These are phyloP conservation scores for Myioborus melanocephalus DNA, from an alignment of 2,797 vertebrate genomes.

Conservation along the genomic window DNA sequence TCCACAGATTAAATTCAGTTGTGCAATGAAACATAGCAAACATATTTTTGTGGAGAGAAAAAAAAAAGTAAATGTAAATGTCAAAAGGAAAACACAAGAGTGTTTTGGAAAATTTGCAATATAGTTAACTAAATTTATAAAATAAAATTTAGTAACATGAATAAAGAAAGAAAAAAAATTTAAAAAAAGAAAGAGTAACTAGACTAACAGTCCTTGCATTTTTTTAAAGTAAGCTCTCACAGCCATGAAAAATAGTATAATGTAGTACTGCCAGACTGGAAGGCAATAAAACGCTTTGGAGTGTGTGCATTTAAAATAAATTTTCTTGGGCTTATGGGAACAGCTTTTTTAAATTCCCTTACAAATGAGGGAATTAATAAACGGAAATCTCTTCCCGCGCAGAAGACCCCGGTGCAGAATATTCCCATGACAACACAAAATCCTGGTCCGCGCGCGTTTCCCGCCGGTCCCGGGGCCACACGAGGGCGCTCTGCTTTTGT, in stretches of 20 bases:
- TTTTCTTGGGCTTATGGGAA: neutral
- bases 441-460: accelerated
- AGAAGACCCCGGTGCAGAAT: neutral
- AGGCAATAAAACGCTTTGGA: neutral
- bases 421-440: neutral
- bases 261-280: neutral
- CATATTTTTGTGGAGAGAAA: neutral
- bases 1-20: neutral
- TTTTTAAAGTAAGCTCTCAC: neutral
- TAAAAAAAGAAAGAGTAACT: neutral
- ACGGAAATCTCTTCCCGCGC: accelerated
- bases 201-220: neutral
- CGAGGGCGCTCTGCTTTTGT: slow-evolving; percentile 79
- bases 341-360: neutral
- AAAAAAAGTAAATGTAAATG: neutral
- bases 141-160: neutral
- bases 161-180: accelerated
- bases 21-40: neutral
- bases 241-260: neutral
- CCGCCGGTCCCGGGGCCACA: slow-evolving; percentile 52
- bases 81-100: neutral
- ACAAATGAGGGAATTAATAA: neutral
- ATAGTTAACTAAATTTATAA: neutral
- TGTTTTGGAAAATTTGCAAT: neutral
- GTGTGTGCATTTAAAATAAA: neutral